phyloP scores from a whole-genome alignment of 2,888 invertebrate species.

The Hyppa rectilinea region DNA sequence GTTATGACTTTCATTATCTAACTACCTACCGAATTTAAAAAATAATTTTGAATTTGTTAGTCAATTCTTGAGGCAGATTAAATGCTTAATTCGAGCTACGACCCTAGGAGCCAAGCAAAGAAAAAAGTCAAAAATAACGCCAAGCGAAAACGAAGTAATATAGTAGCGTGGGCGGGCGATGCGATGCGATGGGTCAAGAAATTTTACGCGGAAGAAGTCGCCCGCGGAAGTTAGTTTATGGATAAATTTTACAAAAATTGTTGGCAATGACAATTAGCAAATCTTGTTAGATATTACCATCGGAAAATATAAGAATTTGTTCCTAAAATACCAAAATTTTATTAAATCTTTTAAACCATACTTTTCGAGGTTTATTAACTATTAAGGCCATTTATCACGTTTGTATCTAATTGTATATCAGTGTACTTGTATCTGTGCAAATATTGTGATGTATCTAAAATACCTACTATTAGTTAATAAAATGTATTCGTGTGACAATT shows the following conservation, averaged over 20 bases:
- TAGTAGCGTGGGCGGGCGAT: too few relatives aligned
- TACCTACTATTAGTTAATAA: slow-evolving; percentile 51
- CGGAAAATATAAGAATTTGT: slow-evolving; percentile 22
- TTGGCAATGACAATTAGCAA: neutral
- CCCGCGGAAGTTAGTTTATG: too few relatives aligned
- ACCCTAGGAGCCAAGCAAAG: too few relatives aligned
- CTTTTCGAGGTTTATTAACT: slow-evolving; percentile 24
- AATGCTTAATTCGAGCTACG: too few relatives aligned
- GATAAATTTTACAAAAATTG: slow-evolving; percentile 24
- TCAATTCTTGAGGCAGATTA: too few relatives aligned
- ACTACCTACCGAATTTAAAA: too few relatives aligned
- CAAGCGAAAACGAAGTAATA: too few relatives aligned
- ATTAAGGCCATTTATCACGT: slow-evolving; percentile 51
- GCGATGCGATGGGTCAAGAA: too few relatives aligned
- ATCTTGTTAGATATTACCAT: neutral
- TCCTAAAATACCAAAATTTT: slow-evolving; percentile 54
- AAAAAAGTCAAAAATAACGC: too few relatives aligned
- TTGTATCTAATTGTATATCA: slow-evolving; percentile 61
- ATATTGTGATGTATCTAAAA: slow-evolving; percentile 65
- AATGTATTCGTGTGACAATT: slow-evolving; percentile 64
- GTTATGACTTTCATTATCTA: neutral
- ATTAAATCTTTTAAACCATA: slow-evolving; percentile 13
- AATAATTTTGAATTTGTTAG: too few relatives aligned
- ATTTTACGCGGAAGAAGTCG: too few relatives aligned
- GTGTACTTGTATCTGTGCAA: slow-evolving; percentile 61